phyloP scores from a whole-genome alignment of 2,888 invertebrate genomes.

The Drosophila meridiana region DNA sequence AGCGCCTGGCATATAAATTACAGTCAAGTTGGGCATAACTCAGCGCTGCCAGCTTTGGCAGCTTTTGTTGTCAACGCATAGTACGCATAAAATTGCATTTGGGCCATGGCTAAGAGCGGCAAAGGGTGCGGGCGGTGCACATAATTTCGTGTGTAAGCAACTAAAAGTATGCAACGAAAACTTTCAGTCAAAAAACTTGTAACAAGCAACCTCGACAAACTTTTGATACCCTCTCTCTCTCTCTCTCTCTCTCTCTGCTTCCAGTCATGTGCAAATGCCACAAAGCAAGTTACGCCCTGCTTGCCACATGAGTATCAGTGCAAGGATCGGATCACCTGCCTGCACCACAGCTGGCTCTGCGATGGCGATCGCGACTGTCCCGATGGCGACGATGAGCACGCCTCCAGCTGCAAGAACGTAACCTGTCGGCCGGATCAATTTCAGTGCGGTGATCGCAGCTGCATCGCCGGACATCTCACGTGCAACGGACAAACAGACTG shows the following conservation, averaged over 20 bases:
- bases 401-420: slow-evolving; percentile 88
- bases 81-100: slow-evolving; percentile 81
- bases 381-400: slow-evolving; percentile 92
- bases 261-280: slow-evolving; percentile 63
- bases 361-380: slow-evolving; percentile 94
- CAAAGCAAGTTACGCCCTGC: slow-evolving; percentile 88
- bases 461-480: slow-evolving; percentile 91
- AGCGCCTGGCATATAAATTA: slow-evolving; percentile 71
- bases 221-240: slow-evolving; percentile 36
- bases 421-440: slow-evolving; percentile 95
- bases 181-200: slow-evolving; percentile 57
- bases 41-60: slow-evolving; percentile 73
- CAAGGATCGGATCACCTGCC: slow-evolving; percentile 91
- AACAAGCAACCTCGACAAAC: slow-evolving; percentile 54
- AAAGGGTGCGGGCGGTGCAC: slow-evolving; percentile 2
- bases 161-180: slow-evolving; percentile 64
- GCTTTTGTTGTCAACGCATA: slow-evolving; percentile 81
- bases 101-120: slow-evolving; percentile 28
- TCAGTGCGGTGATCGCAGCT: slow-evolving; percentile 94
- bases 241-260: not conserved
- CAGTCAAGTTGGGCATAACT: slow-evolving; percentile 76
- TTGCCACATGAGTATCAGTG: slow-evolving; percentile 91
- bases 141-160: slow-evolving; percentile 71
- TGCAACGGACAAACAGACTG: slow-evolving; percentile 94
- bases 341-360: slow-evolving; percentile 93